phyloP scores from a whole-genome alignment of 2,113 vertebrate genomes.

The Trematocara zebra region DNA sequence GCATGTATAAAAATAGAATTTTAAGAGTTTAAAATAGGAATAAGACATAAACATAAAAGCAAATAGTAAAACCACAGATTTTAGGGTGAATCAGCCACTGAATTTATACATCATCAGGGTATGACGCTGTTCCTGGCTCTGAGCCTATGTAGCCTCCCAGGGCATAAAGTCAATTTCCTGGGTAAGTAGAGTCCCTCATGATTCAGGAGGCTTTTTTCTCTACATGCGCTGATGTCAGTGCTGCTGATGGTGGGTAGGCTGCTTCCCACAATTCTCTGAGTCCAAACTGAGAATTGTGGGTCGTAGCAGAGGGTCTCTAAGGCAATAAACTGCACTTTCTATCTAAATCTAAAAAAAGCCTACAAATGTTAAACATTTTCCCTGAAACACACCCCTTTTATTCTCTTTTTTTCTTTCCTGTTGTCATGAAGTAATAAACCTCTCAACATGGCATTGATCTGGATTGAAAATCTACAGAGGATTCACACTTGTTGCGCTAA shows the following conservation, averaged over 20 bases:
- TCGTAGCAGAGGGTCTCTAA: not conserved
- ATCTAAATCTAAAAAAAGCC: not conserved
- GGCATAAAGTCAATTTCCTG: not conserved
- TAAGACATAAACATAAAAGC: not conserved
- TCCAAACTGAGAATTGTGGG: not conserved
- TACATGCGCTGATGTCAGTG: not conserved
- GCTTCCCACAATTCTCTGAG: not conserved
- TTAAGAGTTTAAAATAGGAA: not conserved
- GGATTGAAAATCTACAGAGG: not conserved
- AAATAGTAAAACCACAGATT: not conserved
- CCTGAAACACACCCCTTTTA: not conserved
- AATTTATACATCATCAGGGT: not conserved
- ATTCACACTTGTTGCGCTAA: not conserved
- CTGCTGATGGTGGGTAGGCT: not conserved
- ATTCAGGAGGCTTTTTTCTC: not conserved
- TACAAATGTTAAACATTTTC: not conserved
- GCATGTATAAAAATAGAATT: rapidly evolving
- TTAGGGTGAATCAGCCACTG: not conserved
- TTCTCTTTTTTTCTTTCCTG: not conserved
- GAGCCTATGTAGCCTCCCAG: not conserved
- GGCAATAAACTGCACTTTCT: not conserved
- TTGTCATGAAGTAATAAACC: not conserved
- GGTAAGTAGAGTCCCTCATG: not conserved
- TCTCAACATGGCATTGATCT: not conserved
- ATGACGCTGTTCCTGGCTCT: not conserved